A percentile compares a stretch with the other conserved stretches of the same genome.
Evolutionary conservation across 2,888 invertebrate genomes (phyloP).

Genomic region (Hemicrepidius hirtus): DNA sequence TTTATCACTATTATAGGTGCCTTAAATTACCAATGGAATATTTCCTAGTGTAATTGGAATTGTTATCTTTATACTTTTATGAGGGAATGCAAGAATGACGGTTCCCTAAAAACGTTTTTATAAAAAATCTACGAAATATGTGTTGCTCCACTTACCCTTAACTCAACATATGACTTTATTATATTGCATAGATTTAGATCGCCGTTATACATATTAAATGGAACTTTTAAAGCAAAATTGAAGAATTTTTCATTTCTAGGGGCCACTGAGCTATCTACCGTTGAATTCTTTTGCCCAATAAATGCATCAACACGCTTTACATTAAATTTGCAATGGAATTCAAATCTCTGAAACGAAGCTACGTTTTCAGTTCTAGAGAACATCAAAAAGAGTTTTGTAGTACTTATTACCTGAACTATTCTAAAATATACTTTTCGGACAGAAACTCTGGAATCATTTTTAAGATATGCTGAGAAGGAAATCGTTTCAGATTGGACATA

Average conservation of each 20-base stretch:
- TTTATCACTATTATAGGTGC: too few species aligned
- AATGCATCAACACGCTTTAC: not conserved
- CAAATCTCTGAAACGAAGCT: constrained; percentile 1
- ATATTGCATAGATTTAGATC: constrained; percentile 6
- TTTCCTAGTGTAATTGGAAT: constrained; percentile 23
- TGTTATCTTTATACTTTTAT: constrained; percentile 3
- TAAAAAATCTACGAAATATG: not conserved
- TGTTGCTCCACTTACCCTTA: constrained; percentile 8
- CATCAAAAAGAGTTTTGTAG: not conserved
- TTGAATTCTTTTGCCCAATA: not conserved
- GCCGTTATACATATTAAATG: not conserved
- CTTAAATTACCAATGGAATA: constrained; percentile 9
- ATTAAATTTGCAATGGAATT: not conserved
- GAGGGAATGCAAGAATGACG: constrained; percentile 14
- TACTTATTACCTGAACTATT: constrained; percentile 30
- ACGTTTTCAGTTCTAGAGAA: not conserved
- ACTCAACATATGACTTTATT: constrained; percentile 15
- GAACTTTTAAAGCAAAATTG: not conserved
- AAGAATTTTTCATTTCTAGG: constrained; percentile 6
- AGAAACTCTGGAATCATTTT: constrained; percentile 25
- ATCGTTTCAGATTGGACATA: constrained; percentile 23
- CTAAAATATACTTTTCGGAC: constrained; percentile 26
- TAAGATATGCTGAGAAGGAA: constrained; percentile 16
- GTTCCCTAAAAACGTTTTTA: constrained; percentile 6
- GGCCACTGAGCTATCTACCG: not conserved